A percentile compares a stretch with the other conserved stretches of the same genome.
These are phyloP conservation scores for Ophraella communa DNA, from an alignment of 2,888 invertebrate genomes.

Conservation along the genomic window DNA sequence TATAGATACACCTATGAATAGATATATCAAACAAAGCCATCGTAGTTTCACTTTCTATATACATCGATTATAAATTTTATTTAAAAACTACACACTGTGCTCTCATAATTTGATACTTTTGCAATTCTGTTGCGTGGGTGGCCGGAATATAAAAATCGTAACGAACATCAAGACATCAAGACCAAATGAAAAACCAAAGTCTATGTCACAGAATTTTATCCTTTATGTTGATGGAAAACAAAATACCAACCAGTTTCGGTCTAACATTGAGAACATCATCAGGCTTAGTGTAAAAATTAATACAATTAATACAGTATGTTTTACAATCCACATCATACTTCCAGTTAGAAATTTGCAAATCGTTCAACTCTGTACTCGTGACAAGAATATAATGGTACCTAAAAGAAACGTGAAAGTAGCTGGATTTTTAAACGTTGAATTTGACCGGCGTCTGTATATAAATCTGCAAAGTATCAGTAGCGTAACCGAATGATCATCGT, in stretches of 20 bases:
- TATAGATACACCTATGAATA: background rate
- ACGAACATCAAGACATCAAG: too few species aligned
- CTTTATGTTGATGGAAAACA: too few species aligned
- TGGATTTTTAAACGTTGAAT: constrained; percentile 3
- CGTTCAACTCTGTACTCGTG: background rate
- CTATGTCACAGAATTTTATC: too few species aligned
- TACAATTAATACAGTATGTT: background rate
- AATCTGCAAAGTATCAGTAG: background rate
- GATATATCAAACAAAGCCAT: background rate
- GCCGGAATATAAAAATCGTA: too few species aligned
- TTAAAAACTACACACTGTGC: background rate
- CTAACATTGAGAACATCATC: too few species aligned
- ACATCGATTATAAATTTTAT: background rate
- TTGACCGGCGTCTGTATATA: background rate
- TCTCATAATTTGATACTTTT: background rate
- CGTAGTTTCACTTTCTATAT: background rate
- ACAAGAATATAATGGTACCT: constrained; percentile 1
- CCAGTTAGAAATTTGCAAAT: background rate
- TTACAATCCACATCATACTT: background rate
- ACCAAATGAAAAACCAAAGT: too few species aligned
- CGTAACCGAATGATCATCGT: background rate
- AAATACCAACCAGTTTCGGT: too few species aligned
- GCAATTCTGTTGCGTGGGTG: background rate
- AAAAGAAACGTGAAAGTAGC: constrained; percentile 15
- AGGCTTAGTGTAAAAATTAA: too few species aligned